Evolutionary conservation across 2,888 invertebrate species (phyloP).

Genomic region (Tipula confusa): DNA sequence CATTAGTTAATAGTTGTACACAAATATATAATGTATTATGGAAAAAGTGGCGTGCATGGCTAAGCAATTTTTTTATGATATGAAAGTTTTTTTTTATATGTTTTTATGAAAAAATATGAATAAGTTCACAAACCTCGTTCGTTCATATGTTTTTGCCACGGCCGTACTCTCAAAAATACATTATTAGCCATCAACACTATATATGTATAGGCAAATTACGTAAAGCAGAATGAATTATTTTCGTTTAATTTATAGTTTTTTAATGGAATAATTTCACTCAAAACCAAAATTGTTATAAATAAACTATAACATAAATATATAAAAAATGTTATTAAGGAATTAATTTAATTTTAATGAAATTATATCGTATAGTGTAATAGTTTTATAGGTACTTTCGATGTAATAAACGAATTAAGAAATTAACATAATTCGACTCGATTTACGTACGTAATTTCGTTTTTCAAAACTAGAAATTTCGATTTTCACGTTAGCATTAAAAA

Average conservation of each 20-base stretch:
- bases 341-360: not conserved
- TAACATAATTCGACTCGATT: not conserved
- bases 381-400: not conserved
- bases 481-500: not conserved
- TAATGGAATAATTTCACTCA: slow-evolving; percentile 3
- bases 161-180: not conserved
- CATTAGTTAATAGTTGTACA: not conserved
- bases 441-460: not conserved
- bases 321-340: not conserved
- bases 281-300: not conserved
- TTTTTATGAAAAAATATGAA: not conserved
- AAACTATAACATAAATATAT: not conserved
- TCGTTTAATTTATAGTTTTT: not conserved
- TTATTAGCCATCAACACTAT: not conserved
- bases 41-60: slow-evolving; percentile 1
- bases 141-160: not conserved
- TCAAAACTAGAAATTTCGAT: too few relatives aligned
- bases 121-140: not conserved
- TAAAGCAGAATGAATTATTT: not conserved
- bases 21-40: not conserved
- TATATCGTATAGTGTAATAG: not conserved
- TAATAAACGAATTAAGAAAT: not conserved
- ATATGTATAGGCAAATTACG: not conserved
- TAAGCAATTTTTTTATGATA: not conserved
- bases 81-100: not conserved